phyloP scores from a whole-genome alignment of 2,113 vertebrate genomes.

The Coregonus clupeaformis region DNA sequence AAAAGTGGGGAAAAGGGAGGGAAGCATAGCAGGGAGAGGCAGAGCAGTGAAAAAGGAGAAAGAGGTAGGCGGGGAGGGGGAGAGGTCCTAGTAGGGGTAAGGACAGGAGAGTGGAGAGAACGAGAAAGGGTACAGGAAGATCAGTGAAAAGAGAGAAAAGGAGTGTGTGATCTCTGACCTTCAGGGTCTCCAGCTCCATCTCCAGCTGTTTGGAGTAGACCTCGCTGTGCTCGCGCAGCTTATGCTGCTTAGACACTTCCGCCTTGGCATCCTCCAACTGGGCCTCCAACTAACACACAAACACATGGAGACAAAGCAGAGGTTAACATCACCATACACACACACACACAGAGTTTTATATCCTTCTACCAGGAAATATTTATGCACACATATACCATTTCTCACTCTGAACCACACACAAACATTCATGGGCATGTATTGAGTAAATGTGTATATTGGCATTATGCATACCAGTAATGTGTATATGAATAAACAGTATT shows the following conservation, averaged over 20 bases:
- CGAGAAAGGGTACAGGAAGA: no score
- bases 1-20: neutral
- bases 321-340: neutral
- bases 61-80: neutral
- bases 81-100: no score
- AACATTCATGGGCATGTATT: no score
- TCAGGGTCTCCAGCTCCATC: conserved; percentile 86
- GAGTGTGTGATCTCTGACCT: conserved; percentile 74
- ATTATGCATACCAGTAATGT: no score
- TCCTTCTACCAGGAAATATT: neutral
- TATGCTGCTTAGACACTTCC: conserved; percentile 90
- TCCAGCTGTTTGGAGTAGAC: conserved; percentile 90
- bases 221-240: conserved; percentile 92
- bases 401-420: neutral
- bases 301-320: neutral
- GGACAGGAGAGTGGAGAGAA: neutral
- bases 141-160: no score
- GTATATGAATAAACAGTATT: no score
- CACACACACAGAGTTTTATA: neutral
- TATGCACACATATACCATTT: no score
- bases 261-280: conserved; percentile 85
- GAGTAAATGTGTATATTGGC: no score
- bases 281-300: conserved; percentile 81
- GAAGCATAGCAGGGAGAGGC: no score
- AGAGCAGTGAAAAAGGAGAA: no score